Base-by-base conservation (phyloP, 2,888 invertebrate genomes). In the Leucoma salicis region DNA sequence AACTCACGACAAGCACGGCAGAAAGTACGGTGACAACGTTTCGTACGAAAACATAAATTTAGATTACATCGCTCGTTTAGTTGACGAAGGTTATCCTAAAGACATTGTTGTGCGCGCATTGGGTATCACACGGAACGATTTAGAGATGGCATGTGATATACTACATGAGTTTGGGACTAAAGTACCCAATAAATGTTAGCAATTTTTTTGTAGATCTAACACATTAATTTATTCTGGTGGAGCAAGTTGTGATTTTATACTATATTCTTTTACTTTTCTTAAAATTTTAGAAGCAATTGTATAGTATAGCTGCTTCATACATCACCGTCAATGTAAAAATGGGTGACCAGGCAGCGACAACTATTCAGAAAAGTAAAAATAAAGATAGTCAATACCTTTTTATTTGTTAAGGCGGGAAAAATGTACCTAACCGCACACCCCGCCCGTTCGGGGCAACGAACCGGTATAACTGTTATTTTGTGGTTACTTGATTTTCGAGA, bases 101-200 rank as follows among this genome's bases (percentile, higher is more conserved):
- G 96, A 97, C 70, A 95, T 96, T 34, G 98, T 97, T 2, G 95
- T 97, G 35, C 92, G 97, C 57, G 98, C 98, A 3, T 90, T 98
- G 60, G 96, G 97, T 47, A 97, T 98, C 66, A 96, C 97, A 1
- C 92, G 97, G 45, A 98, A 98, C 86, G 96, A 98, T 81, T 91
- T 98, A 39, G 96, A 96, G 77, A 98, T 98, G 97, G 98, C 98
- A 33, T 95, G 97, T 86, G 97, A 98, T 78, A 97, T 97, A 72
- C 87, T 97, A 58, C 95, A 96, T 76, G 96, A 97, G 77, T 97
- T 97, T 81, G 97, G 95, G n/a, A 71, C 82, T 2, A 89, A 89
- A 67, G 59, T 83, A 59, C 72, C 82, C 49, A 82, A 78, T 62
- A 85, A 86, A 56, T 87, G 86, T 66, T 88, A 78, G 63, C 40